phyloP scores from a whole-genome alignment of 2,888 invertebrate species.

The Protula sp. region DNA sequence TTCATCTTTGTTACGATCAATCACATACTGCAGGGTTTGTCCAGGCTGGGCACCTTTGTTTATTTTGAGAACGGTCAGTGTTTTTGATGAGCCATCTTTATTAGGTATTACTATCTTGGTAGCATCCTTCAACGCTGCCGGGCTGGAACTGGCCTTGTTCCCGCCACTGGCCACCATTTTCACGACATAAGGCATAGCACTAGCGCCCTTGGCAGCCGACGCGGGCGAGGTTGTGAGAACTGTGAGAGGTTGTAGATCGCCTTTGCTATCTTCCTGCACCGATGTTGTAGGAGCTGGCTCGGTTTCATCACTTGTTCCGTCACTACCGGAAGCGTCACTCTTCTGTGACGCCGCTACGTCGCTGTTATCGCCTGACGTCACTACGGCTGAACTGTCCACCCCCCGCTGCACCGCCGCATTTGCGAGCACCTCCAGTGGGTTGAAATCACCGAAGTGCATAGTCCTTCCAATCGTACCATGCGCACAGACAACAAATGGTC shows the following conservation, averaged over 20 bases:
- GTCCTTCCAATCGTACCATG: too few species aligned
- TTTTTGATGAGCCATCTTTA: background rate
- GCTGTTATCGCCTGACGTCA: background rate
- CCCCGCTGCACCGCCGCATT: background rate
- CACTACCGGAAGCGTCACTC: background rate
- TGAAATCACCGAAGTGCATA: conserved; percentile 1
- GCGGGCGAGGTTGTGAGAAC: background rate
- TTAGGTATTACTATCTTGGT: background rate
- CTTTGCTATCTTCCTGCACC: background rate
- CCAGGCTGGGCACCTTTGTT: background rate
- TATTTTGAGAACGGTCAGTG: background rate
- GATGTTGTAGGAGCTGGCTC: background rate
- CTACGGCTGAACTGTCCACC: background rate
- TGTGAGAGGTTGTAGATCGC: background rate
- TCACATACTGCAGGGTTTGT: background rate
- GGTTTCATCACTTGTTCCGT: background rate
- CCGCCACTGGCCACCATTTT: background rate
- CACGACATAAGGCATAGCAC: background rate
- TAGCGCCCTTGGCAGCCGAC: background rate
- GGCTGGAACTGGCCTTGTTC: background rate
- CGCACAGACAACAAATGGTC: too few species aligned
- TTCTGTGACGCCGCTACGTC: background rate
- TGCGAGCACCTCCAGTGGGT: background rate
- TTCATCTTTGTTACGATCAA: conserved; percentile 3
- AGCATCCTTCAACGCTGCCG: background rate